These are phyloP conservation scores for Mesoclemmys tuberculata DNA, from an alignment of 2,113 vertebrate genomes.

Conservation along the genomic window DNA sequence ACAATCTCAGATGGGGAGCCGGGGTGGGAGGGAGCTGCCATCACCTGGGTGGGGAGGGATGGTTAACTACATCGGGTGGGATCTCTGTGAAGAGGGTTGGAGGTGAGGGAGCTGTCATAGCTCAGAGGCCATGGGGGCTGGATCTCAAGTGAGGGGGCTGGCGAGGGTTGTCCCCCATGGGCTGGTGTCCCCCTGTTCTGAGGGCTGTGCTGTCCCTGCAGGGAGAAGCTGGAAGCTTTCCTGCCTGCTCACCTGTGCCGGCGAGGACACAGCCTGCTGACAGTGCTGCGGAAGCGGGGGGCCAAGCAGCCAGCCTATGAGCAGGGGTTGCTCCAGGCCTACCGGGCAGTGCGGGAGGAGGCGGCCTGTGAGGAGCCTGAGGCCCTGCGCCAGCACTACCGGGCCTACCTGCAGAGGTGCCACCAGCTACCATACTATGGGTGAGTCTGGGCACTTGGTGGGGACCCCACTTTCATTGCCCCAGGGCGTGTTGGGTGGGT, in stretches of 20 bases:
- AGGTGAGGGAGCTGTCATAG: not conserved
- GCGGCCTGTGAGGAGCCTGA: slow-evolving; percentile 22
- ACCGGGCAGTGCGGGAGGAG: slow-evolving; percentile 75
- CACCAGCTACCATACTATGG: slow-evolving; percentile 91
- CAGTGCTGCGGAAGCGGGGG: slow-evolving; percentile 82
- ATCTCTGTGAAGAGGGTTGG: not conserved
- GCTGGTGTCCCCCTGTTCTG: not conserved
- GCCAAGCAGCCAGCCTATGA: slow-evolving; percentile 78
- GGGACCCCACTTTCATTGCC: not conserved
- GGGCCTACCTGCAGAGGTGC: slow-evolving; percentile 86
- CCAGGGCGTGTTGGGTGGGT: no score
- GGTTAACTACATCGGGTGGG: not conserved
- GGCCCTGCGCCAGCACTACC: slow-evolving; percentile 72
- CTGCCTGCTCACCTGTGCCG: slow-evolving; percentile 85
- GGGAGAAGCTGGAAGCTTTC: slow-evolving; percentile 77
- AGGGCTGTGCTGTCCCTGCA: not conserved
- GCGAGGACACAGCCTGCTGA: slow-evolving; percentile 80
- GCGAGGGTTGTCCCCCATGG: no score
- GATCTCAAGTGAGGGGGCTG: not conserved
- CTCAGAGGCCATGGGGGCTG: not conserved
- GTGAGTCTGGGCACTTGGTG: slow-evolving; percentile 57
- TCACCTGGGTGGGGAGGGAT: not conserved
- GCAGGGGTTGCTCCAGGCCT: slow-evolving; percentile 84
- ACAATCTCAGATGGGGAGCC: not conserved
- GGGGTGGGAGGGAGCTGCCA: not conserved